A percentile compares a stretch with the other conserved stretches of the same genome.
Evolutionary conservation across 2,113 vertebrate genomes (phyloP).

Genomic region (Syngnathoides biaculeatus): DNA sequence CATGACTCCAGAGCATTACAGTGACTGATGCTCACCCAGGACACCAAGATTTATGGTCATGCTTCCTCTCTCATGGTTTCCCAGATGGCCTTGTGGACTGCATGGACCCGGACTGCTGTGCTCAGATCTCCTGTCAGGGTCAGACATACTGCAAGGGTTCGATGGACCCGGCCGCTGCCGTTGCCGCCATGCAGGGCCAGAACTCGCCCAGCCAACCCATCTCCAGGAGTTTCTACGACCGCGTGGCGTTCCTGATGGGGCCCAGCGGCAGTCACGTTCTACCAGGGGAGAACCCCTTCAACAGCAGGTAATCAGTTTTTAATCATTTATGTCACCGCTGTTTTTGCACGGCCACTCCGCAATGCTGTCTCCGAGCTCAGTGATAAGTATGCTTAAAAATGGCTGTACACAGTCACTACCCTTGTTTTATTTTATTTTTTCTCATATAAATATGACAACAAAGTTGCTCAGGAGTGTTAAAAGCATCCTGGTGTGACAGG

Average conservation of each 20-base stretch:
- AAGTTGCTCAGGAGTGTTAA: slow-evolving; percentile 7
- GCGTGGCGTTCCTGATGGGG: slow-evolving; percentile 86
- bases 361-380: slow-evolving; percentile 37
- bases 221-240: slow-evolving; percentile 86
- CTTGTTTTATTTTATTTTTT: slow-evolving; percentile 5
- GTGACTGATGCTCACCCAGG: slow-evolving; percentile 18
- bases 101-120: slow-evolving; percentile 97
- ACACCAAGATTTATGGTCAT: slow-evolving; percentile 14
- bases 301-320: slow-evolving; percentile 82
- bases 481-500: slow-evolving; percentile 2
- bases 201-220: slow-evolving; percentile 63
- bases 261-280: slow-evolving; percentile 89
- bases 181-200: slow-evolving; percentile 80
- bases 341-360: slow-evolving; percentile 40
- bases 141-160: slow-evolving; percentile 89
- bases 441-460: slow-evolving; percentile 5
- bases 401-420: slow-evolving; percentile 6
- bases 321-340: slow-evolving; percentile 47
- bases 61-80: slow-evolving; percentile 46
- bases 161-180: slow-evolving; percentile 85
- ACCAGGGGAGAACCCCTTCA: slow-evolving; percentile 90
- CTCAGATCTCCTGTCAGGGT: slow-evolving; percentile 90
- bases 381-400: slow-evolving; percentile 49
- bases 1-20: neutral
- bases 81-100: slow-evolving; percentile 94